phyloP scores from a whole-genome alignment of 2,888 invertebrate species.

The Pseudolycoriella hygida region DNA sequence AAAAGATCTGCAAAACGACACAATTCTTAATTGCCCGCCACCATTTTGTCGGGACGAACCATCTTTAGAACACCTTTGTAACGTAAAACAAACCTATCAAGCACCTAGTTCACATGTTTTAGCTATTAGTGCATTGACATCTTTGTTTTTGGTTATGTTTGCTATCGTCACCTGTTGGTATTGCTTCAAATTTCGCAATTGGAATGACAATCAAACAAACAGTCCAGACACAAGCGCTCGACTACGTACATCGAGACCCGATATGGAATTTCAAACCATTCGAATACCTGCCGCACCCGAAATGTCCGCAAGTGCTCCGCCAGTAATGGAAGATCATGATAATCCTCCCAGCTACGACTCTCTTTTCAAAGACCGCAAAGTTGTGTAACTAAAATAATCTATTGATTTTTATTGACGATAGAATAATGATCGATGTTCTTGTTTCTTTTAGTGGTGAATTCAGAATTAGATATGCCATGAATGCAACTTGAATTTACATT shows the following conservation, averaged over 20 bases:
- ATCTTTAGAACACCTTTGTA: neutral
- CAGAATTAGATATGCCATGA: too few relatives aligned
- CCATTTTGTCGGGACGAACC: neutral
- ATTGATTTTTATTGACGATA: too few relatives aligned
- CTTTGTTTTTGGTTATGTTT: neutral
- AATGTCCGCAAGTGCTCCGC: neutral
- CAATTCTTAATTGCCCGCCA: neutral
- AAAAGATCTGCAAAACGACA: neutral
- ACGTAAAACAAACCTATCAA: neutral
- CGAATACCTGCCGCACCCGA: neutral
- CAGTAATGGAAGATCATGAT: neutral
- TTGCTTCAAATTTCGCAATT: neutral
- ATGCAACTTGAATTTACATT: too few relatives aligned
- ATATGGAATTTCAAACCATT: neutral
- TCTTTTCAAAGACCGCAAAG: neutral
- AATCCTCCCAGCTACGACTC: neutral
- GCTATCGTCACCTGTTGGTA: neutral
- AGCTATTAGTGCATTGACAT: neutral
- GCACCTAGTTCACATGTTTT: neutral
- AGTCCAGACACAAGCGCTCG: neutral
- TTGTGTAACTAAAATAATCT: too few relatives aligned
- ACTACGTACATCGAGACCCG: neutral
- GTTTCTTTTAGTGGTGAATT: too few relatives aligned
- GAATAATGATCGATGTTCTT: too few relatives aligned
- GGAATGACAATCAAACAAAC: neutral